Percentiles rank a stretch among this genome's conserved stretches.
phyloP scores from a whole-genome alignment of 2,113 vertebrate genomes.

The Tragelaphus imberbis region DNA sequence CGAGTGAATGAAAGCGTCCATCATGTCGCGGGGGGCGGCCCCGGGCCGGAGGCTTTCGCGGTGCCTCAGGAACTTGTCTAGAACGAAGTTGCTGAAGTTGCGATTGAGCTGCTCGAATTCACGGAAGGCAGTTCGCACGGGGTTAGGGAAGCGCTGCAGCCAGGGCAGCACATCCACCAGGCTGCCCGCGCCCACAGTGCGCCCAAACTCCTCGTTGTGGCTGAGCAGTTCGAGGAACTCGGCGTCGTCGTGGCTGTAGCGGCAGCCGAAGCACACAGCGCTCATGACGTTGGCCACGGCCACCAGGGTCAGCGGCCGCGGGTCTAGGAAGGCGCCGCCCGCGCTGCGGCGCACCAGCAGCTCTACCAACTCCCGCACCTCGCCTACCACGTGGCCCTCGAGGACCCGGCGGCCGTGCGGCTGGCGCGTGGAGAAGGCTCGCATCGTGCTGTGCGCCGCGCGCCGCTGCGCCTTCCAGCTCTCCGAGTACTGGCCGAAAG shows the following conservation, averaged over 20 bases:
- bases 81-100: constrained; percentile 86
- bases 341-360: constrained; percentile 81
- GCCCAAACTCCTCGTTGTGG: constrained; percentile 91
- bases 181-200: constrained; percentile 94
- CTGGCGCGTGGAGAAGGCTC: constrained; percentile 87
- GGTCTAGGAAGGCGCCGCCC: constrained; percentile 80
- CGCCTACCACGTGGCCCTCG: constrained; percentile 86
- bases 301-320: constrained; percentile 81
- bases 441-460: constrained; percentile 84
- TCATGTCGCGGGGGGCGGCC: constrained; percentile 87
- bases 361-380: constrained; percentile 84
- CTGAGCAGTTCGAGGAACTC: constrained; percentile 92
- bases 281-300: constrained; percentile 95
- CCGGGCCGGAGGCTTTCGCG: constrained; percentile 79
- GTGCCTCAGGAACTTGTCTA: constrained; percentile 87
- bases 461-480: constrained; percentile 89
- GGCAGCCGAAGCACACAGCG: constrained; percentile 93
- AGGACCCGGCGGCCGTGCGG: constrained; percentile 82
- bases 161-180: constrained; percentile 96
- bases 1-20: constrained; percentile 90
- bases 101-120: constrained; percentile 90
- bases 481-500: constrained; percentile 84
- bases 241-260: constrained; percentile 88
- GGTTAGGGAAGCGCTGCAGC: constrained; percentile 95
- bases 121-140: constrained; percentile 87